Conservation (phyloP, 2,797 vertebrate species). For the Discoglossus pictus region DNA sequence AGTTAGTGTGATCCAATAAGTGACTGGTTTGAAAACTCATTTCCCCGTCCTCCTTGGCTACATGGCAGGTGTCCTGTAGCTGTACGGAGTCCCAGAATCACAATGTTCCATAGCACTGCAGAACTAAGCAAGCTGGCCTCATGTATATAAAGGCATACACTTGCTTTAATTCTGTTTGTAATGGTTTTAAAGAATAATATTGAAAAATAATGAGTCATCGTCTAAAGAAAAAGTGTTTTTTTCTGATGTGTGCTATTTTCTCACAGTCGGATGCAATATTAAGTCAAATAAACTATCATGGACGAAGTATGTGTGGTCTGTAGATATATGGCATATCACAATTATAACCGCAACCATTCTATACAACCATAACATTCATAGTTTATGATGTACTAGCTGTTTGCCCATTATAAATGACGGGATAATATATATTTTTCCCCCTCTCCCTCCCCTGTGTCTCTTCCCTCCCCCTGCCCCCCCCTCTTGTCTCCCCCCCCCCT, state of each 20-base stretch:
- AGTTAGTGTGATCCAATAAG: slow-evolving; percentile 6
- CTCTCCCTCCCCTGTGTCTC: too few species aligned
- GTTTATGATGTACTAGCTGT: too few species aligned
- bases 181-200: slow-evolving; percentile 32
- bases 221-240: slow-evolving; percentile 6
- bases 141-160: slow-evolving; percentile 1
- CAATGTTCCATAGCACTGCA: slow-evolving; percentile 32
- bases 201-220: slow-evolving; percentile 1
- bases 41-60: slow-evolving; percentile 1
- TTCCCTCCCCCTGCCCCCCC: too few species aligned
- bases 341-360: too few species aligned
- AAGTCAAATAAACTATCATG: slow-evolving; percentile 7
- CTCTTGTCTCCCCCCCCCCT: too few species aligned
- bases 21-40: slow-evolving; percentile 28
- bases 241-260: slow-evolving; percentile 7
- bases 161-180: slow-evolving; percentile 5
- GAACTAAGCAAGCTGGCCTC: neutral
- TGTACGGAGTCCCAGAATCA: slow-evolving; percentile 30
- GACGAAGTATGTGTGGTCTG: slow-evolving; percentile 28
- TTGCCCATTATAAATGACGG: too few species aligned
- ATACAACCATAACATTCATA: too few species aligned
- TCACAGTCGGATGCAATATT: slow-evolving; percentile 17
- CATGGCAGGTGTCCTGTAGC: slow-evolving; percentile 35
- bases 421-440: too few species aligned
- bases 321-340: too few species aligned